phyloP scores from a whole-genome alignment of 2,888 invertebrate genomes.

The Balanococcus diminutus region DNA sequence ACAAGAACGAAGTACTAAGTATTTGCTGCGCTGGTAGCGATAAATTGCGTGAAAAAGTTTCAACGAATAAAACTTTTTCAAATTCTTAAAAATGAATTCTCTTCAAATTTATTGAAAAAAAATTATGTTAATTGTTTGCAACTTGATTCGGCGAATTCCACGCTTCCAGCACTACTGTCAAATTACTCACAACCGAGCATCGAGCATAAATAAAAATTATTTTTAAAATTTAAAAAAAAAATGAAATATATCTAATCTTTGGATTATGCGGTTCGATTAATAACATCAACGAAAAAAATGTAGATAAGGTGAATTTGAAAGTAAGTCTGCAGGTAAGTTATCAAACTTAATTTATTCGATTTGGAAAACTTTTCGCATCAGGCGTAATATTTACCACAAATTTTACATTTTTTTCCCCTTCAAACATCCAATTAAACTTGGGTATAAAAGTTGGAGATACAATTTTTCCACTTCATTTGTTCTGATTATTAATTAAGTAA shows the following conservation, averaged over 20 bases:
- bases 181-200: not conserved
- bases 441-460: not conserved
- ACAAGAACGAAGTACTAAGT: not conserved
- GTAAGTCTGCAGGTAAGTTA: not conserved
- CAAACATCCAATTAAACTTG: not conserved
- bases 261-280: not conserved
- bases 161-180: not conserved
- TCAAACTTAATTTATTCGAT: not conserved
- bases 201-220: too few species aligned
- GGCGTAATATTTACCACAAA: not conserved
- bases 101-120: not conserved
- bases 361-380: not conserved
- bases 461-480: constrained; percentile 3
- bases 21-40: constrained; percentile 3
- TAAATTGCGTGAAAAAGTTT: constrained; percentile 20
- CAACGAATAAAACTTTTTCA: not conserved
- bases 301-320: not conserved
- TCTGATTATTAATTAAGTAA: not conserved
- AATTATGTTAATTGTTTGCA: constrained; percentile 22
- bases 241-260: not conserved
- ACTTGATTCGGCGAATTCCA: not conserved
- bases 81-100: not conserved
- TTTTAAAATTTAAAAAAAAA: not conserved
- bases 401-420: not conserved
- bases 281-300: not conserved